These are phyloP conservation scores for Cynopterus brachyotis DNA, from an alignment of 2,113 vertebrate species.

Conservation along the genomic window DNA sequence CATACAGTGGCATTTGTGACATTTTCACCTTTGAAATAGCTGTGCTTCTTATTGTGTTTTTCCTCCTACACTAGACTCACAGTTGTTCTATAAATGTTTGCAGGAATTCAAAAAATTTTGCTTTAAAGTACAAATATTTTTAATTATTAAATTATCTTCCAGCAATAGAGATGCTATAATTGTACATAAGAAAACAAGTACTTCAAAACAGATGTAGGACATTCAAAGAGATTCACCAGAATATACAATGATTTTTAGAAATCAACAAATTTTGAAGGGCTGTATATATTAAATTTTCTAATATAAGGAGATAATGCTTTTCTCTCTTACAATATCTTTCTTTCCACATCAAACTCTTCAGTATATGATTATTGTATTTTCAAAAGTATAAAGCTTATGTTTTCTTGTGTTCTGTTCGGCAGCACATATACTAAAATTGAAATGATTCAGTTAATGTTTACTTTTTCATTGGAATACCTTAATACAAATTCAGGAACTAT, in stretches of 20 bases:
- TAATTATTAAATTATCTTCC: neutral
- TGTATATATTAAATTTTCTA: neutral
- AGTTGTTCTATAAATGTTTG: conserved; percentile 36
- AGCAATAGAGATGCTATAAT: neutral
- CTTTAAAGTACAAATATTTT: neutral
- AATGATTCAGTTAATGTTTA: neutral
- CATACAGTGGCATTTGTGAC: neutral
- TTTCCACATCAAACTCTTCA: neutral
- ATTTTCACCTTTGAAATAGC: conserved; percentile 28
- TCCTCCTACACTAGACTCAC: neutral
- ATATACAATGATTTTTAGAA: neutral
- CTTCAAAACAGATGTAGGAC: conserved; percentile 27
- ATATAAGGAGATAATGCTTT: neutral
- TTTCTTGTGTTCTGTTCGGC: neutral
- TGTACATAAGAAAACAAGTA: neutral
- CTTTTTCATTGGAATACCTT: neutral
- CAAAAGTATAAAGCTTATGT: neutral
- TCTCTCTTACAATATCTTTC: neutral
- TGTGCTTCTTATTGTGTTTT: neutral
- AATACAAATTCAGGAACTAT: neutral
- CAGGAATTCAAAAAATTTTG: neutral
- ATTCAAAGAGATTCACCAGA: neutral
- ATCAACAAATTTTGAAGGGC: neutral
- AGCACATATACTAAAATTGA: too few species aligned
- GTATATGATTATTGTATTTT: neutral